phyloP scores from a whole-genome alignment of 2,797 vertebrate species.

The Pteropus rufus region DNA sequence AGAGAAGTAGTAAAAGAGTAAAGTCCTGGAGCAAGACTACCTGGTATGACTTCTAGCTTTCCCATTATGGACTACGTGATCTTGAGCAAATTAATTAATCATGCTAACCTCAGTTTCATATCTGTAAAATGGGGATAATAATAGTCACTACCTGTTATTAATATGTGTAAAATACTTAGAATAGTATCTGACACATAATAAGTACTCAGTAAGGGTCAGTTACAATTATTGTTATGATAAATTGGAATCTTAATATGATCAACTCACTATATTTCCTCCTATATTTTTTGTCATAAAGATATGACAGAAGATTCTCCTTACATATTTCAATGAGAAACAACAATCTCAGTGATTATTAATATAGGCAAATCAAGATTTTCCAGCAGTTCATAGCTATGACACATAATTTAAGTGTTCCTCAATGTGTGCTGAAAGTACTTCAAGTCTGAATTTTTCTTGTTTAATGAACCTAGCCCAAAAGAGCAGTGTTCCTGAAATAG shows the following conservation, averaged over 20 bases:
- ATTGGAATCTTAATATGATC: neutral
- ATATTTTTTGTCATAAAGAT: neutral
- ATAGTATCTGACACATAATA: neutral
- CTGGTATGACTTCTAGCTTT: neutral
- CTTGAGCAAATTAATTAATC: neutral
- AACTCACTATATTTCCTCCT: neutral
- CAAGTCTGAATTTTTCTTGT: neutral
- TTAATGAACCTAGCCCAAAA: neutral
- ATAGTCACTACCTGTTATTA: neutral
- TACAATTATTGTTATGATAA: neutral
- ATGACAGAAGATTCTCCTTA: neutral
- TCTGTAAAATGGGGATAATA: neutral
- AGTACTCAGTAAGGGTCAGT: neutral
- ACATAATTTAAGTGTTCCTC: neutral
- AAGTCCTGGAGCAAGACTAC: neutral
- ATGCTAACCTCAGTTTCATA: neutral
- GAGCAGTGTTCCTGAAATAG: neutral
- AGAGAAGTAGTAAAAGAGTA: neutral
- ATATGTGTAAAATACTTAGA: neutral
- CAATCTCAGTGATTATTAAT: neutral
- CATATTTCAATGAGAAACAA: neutral
- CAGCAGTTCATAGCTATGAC: neutral
- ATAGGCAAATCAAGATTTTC: neutral
- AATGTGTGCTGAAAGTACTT: neutral
- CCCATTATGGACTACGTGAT: neutral